These are phyloP conservation scores for Orchesellides sinensis DNA, from an alignment of 2,888 invertebrate genomes.

Conservation along the genomic window DNA sequence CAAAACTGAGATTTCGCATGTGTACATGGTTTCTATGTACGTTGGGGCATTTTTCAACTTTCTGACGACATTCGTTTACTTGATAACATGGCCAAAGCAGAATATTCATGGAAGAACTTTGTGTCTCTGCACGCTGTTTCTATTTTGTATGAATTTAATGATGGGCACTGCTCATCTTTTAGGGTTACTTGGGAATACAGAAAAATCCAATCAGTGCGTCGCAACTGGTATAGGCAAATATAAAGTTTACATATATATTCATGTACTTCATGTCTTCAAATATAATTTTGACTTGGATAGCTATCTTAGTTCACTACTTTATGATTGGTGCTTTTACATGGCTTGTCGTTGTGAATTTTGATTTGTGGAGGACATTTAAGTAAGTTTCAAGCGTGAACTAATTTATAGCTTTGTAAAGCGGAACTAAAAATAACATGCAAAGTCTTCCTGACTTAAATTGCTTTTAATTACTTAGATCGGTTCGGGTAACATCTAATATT, in stretches of 20 bases:
- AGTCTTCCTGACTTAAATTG: too few relatives aligned
- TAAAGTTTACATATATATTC: not conserved
- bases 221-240: conserved; percentile 12
- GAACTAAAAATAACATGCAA: too few relatives aligned
- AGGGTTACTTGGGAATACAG: not conserved
- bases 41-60: conserved; percentile 26
- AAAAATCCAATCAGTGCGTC: not conserved
- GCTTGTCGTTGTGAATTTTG: conserved; percentile 38
- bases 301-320: conserved; percentile 25
- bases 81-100: conserved; percentile 19
- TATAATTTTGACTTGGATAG: not conserved
- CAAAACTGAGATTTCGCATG: conserved; percentile 81
- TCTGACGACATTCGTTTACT: conserved; percentile 1
- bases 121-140: conserved; percentile 1
- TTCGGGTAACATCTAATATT: not conserved
- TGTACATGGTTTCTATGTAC: conserved; percentile 79
- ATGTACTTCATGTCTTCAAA: not conserved
- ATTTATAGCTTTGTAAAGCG: too few relatives aligned
- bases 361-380: conserved; percentile 47
- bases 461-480: too few relatives aligned
- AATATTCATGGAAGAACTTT: conserved; percentile 33
- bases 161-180: conserved; percentile 18
- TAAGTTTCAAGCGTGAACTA: not conserved
- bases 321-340: conserved; percentile 49
- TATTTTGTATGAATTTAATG: conserved; percentile 14